phyloP scores from a whole-genome alignment of 1,140 invertebrate genomes.

The Phthorimaea operculella region DNA sequence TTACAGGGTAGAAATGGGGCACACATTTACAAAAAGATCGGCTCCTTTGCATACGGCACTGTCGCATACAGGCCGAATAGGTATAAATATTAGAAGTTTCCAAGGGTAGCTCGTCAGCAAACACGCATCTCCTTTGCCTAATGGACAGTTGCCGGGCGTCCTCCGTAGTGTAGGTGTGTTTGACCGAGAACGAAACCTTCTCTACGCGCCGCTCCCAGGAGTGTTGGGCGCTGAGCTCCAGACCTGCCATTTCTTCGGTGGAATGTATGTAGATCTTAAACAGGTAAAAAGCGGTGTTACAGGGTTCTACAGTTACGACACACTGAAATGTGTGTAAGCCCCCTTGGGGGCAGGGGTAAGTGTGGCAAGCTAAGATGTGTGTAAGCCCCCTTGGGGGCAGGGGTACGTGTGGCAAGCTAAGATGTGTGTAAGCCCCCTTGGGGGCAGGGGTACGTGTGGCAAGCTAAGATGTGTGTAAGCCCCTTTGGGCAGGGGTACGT shows the following conservation, averaged over 20 bases:
- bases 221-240: conserved; percentile 74
- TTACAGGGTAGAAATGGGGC: conserved; percentile 73
- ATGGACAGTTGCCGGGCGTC: conserved; percentile 75
- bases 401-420: too few species aligned
- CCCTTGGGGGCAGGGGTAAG: too few species aligned
- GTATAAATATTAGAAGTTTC: conserved; percentile 72
- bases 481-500: too few species aligned
- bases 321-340: too few species aligned
- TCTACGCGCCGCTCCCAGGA: conserved; percentile 74
- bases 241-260: conserved; percentile 73
- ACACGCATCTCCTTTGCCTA: conserved; percentile 74
- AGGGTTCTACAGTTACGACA: not conserved
- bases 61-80: conserved; percentile 75
- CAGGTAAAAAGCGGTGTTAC: too few species aligned
- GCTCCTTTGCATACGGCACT: conserved; percentile 74
- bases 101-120: conserved; percentile 71
- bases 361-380: too few species aligned
- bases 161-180: conserved; percentile 78
- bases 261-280: conserved; percentile 74
- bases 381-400: too few species aligned
- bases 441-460: too few species aligned
- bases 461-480: too few species aligned
- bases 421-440: too few species aligned
- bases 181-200: conserved; percentile 74
- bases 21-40: conserved; percentile 73